A percentile compares a stretch with the other conserved stretches of the same genome.
Evolutionary conservation across 2,113 vertebrate genomes (phyloP).

Genomic region (human (Homo sapiens)): DNA sequence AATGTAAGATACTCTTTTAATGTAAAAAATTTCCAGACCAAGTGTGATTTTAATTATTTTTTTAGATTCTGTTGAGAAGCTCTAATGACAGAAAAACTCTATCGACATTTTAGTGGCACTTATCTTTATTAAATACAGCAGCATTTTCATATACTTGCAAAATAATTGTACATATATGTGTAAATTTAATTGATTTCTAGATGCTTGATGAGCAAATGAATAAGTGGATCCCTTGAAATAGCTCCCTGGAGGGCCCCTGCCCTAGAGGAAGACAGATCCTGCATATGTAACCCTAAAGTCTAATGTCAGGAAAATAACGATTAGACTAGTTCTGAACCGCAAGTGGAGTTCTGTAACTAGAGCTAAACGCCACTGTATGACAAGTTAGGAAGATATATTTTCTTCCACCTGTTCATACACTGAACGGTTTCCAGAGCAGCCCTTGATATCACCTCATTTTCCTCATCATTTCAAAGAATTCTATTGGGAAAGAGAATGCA

Average conservation of each 20-base stretch:
- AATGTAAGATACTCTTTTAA: neutral
- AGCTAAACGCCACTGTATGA: neutral
- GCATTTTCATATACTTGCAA: neutral
- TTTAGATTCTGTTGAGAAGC: slow-evolving; percentile 26
- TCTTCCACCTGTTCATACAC: neutral
- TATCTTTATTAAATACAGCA: neutral
- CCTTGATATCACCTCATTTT: neutral
- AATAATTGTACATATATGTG: neutral
- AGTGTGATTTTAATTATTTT: neutral
- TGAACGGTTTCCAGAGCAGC: neutral
- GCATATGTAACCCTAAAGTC: neutral
- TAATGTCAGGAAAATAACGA: neutral
- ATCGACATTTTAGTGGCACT: neutral
- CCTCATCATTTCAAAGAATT: neutral
- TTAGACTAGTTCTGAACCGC: neutral
- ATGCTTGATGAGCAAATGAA: neutral
- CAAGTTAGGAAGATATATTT: neutral
- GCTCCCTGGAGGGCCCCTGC: neutral
- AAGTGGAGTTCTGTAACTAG: neutral
- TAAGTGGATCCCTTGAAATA: neutral
- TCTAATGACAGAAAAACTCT: neutral
- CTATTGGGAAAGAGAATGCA: neutral
- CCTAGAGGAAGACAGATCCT: neutral
- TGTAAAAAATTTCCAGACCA: slow-evolving; percentile 11
- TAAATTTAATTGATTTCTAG: neutral